Evolutionary conservation across 2,888 invertebrate genomes (phyloP).

Genomic region (Craniophora ligustri): DNA sequence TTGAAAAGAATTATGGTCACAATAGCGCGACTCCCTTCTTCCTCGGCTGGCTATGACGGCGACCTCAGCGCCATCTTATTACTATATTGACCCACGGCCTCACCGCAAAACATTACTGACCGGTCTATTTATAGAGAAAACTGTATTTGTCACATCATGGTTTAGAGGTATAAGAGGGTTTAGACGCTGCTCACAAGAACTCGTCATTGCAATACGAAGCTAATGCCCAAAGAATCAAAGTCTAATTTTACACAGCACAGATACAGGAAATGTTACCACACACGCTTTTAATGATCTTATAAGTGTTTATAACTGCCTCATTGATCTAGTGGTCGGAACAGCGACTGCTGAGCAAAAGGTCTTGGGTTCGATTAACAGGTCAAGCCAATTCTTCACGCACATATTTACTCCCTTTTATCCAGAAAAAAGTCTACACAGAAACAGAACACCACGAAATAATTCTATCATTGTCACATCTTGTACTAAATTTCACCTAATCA

Average conservation of each 20-base stretch:
- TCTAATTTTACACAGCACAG: no score
- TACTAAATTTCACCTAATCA: conserved; percentile 2
- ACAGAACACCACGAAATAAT: neutral
- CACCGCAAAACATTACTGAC: conserved; percentile 29
- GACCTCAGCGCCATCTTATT: conserved; percentile 75
- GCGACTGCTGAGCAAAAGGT: no score
- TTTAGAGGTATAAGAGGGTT: no score
- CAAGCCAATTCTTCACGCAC: neutral
- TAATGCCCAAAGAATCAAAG: no score
- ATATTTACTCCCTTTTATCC: no score
- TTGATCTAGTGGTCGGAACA: neutral
- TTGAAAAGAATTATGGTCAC: conserved; percentile 53
- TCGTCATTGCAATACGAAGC: no score
- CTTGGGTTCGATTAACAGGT: neutral
- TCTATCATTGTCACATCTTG: conserved; percentile 20
- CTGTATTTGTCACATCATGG: no score
- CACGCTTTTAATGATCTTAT: no score
- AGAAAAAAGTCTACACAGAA: neutral
- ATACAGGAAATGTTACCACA: no score
- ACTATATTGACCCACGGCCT: conserved; percentile 75
- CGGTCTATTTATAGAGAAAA: conserved; percentile 30
- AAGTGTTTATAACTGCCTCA: no score
- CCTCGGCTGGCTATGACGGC: conserved; percentile 68
- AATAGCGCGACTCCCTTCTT: conserved; percentile 52
- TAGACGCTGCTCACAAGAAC: no score